Evolutionary conservation across 2,888 invertebrate genomes (phyloP).

Genomic region (Blastobasis lacticolella): DNA sequence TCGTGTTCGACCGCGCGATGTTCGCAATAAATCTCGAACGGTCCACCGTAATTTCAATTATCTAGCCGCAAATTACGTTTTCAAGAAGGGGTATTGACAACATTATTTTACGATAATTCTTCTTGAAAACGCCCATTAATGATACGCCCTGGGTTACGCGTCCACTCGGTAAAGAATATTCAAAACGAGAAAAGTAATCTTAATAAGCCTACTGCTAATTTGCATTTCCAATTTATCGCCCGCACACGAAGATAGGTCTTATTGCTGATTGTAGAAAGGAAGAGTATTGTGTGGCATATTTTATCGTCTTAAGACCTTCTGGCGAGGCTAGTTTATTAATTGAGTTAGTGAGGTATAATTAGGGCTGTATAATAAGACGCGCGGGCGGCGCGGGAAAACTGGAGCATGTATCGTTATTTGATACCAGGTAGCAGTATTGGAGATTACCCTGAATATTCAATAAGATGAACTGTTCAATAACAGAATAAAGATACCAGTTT

Average conservation of each 20-base stretch:
- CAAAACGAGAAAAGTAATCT: conserved; percentile 33
- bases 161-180: conserved; percentile 31
- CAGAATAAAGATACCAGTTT: no score
- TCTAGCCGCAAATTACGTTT: conserved; percentile 27
- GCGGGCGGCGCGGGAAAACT: background rate
- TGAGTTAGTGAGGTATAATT: conserved; percentile 33
- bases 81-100: conserved; percentile 32
- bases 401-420: background rate
- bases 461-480: no score
- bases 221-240: conserved; percentile 34
- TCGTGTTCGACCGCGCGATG: no score
- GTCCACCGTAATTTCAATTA: conserved; percentile 4
- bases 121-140: conserved; percentile 41
- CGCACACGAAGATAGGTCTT: conserved; percentile 10
- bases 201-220: conserved; percentile 35
- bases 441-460: no score
- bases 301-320: conserved; percentile 16
- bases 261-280: conserved; percentile 7
- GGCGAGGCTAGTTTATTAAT: conserved; percentile 30
- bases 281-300: conserved; percentile 14
- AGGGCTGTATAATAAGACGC: background rate
- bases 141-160: conserved; percentile 34
- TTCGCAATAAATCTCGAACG: conserved; percentile 2
- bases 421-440: background rate
- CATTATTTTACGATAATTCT: conserved; percentile 48